A percentile compares a stretch with the other conserved stretches of the same genome.
phyloP scores from a whole-genome alignment of 1,140 invertebrate genomes.

The Streblospio benedicti region DNA sequence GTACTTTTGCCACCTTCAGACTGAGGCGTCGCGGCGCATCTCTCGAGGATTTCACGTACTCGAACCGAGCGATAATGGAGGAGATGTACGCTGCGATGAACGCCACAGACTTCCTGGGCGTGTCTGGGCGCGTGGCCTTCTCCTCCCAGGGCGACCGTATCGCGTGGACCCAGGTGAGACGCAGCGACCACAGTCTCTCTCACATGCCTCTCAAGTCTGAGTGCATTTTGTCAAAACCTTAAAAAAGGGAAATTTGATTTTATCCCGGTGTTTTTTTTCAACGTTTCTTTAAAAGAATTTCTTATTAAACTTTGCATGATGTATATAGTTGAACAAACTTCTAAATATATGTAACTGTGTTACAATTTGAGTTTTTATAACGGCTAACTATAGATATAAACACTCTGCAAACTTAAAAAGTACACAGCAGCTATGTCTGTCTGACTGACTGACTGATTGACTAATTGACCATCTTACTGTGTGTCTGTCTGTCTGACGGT shows the following conservation, averaged over 20 bases:
- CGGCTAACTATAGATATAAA: too few species aligned
- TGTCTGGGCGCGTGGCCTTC: slow-evolving; percentile 90
- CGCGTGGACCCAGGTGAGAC: slow-evolving; percentile 87
- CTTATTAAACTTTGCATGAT: background rate
- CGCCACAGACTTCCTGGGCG: slow-evolving; percentile 90
- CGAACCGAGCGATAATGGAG: slow-evolving; percentile 84
- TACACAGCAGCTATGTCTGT: too few species aligned
- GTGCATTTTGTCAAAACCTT: background rate
- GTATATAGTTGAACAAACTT: background rate
- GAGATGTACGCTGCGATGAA: slow-evolving; percentile 96
- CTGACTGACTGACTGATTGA: too few species aligned
- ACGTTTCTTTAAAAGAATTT: background rate
- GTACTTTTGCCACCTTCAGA: too few species aligned
- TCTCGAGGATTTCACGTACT: slow-evolving; percentile 95
- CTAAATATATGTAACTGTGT: too few species aligned
- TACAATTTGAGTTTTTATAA: too few species aligned
- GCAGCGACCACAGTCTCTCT: slow-evolving; percentile 32
- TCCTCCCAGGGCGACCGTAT: slow-evolving; percentile 95
- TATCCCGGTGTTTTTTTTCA: background rate
- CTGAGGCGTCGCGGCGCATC: slow-evolving; percentile 67
- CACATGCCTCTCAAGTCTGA: background rate
- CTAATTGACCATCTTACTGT: too few species aligned
- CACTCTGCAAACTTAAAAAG: too few species aligned
- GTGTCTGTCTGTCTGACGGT: too few species aligned
- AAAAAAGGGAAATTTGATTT: background rate